Evolutionary conservation across 2,888 invertebrate genomes (phyloP).

Genomic region (Candidula unifasciata): DNA sequence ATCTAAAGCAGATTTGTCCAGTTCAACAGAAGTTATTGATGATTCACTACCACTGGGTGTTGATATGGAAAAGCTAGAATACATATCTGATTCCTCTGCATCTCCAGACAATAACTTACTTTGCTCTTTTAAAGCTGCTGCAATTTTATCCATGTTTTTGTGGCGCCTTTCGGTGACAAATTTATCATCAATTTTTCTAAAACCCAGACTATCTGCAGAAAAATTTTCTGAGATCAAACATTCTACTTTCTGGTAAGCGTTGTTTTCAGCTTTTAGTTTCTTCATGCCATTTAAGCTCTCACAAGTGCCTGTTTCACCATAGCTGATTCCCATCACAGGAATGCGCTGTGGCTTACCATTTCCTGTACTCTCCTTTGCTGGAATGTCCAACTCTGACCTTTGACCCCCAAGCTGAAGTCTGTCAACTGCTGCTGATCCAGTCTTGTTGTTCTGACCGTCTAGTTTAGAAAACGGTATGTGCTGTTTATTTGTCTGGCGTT

Average conservation of each 20-base stretch:
- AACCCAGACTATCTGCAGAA: slow-evolving; percentile 50
- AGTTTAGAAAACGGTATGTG: background rate
- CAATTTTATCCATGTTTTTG: slow-evolving; percentile 31
- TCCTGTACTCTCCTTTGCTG: too few relatives aligned
- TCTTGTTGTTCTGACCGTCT: background rate
- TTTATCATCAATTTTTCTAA: slow-evolving; percentile 52
- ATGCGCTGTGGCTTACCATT: too few relatives aligned
- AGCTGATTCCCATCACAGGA: too few relatives aligned
- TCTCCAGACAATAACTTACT: background rate
- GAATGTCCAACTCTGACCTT: too few relatives aligned
- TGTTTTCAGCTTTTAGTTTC: background rate
- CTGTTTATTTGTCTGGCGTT: slow-evolving; percentile 23
- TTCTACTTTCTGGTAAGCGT: slow-evolving; percentile 39
- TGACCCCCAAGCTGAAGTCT: too few relatives aligned
- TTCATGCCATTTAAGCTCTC: background rate
- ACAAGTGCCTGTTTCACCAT: too few relatives aligned
- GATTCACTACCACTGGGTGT: slow-evolving; percentile 70
- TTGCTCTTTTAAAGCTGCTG: background rate
- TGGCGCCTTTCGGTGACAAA: slow-evolving; percentile 61
- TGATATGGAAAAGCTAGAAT: slow-evolving; percentile 71
- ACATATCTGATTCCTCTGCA: slow-evolving; percentile 59
- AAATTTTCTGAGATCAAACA: slow-evolving; percentile 54
- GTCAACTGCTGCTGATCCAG: background rate
- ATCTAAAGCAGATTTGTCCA: slow-evolving; percentile 62
- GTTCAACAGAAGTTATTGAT: slow-evolving; percentile 65